These are phyloP conservation scores for Mallotus villosus DNA, from an alignment of 2,797 vertebrate genomes.

Conservation along the genomic window DNA sequence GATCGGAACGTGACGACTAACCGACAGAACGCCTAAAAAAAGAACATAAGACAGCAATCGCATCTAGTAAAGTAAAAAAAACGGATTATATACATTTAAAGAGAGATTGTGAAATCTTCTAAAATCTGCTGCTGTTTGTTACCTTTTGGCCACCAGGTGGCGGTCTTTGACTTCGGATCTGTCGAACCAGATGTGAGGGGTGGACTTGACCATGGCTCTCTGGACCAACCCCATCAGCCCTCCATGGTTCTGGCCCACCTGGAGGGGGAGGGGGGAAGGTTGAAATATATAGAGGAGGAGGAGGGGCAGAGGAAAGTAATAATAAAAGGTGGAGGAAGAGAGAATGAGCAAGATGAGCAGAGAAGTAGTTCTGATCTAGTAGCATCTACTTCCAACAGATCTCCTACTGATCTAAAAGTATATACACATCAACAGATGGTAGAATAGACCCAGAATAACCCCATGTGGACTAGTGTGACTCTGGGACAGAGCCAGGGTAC, in stretches of 20 bases:
- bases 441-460: no score
- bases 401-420: no score
- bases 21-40: no score
- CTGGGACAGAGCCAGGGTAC: slow-evolving; percentile 57
- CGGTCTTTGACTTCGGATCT: slow-evolving; percentile 92
- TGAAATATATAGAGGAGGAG: neutral
- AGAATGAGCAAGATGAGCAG: no score
- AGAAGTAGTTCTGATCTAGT: no score
- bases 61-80: no score
- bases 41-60: no score
- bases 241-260: slow-evolving; percentile 89
- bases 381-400: no score
- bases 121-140: slow-evolving; percentile 40
- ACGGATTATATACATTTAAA: neutral
- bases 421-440: no score
- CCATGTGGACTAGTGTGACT: neutral
- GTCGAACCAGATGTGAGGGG: slow-evolving; percentile 92
- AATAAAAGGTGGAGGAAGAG: no score
- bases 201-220: slow-evolving; percentile 89
- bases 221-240: slow-evolving; percentile 91
- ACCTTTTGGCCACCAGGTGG: slow-evolving; percentile 91
- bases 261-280: slow-evolving; percentile 8
- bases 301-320: neutral
- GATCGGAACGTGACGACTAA: no score
- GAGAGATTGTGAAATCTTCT: no score